Evolutionary conservation across 2,113 vertebrate genomes (phyloP), one percentile per base, ranked within the genome.

Genomic region (Chaetodon trifascialis): DNA sequence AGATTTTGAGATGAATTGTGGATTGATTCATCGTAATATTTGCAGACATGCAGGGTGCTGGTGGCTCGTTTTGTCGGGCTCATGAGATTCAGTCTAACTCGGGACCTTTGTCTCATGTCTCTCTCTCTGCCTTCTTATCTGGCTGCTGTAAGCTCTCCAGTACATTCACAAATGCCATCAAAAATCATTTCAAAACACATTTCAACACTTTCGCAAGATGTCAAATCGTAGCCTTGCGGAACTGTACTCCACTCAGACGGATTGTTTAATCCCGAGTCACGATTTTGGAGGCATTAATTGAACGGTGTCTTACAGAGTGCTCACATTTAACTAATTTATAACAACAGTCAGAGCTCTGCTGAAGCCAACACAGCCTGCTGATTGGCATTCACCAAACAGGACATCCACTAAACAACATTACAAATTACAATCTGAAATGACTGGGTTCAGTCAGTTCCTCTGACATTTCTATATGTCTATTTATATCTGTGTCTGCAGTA

Each of bases 1-100:
- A 19, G 62, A 75, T 76, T 71, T 70, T 36, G 55, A 70, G 58
- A 73, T 38, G 40, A 76, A 73, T 56, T 69, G 76, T 44, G 9
- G 14, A 23, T 68, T 47, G 21, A 47, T 86, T 78, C 7, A 38
- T 69, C 21, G 77, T 42, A 62, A 63, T 68, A 66, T 83, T 76
- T 52, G 25, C 64, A 42, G 49, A 66, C 63, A 60, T 21, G 4
- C 42, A 3, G 15, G 1, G 52, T 59, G 23, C 40, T 1, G 75
- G 9, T 51, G 38, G 14, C 2, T 47, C 17, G 12, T 36, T 72
- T 47, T 62, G 46, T 42, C 2, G 0, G 25, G 3, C 10, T 10
- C 30, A 15, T 17, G 10, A n/a, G 52, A 17, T 40, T 15, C 25
- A 16, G 16, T 25, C 23, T 52, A 12, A 30, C 52, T 12, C 1